Evolutionary conservation across 2,888 invertebrate species (phyloP).

Genomic region (Alloplasta piceator): DNA sequence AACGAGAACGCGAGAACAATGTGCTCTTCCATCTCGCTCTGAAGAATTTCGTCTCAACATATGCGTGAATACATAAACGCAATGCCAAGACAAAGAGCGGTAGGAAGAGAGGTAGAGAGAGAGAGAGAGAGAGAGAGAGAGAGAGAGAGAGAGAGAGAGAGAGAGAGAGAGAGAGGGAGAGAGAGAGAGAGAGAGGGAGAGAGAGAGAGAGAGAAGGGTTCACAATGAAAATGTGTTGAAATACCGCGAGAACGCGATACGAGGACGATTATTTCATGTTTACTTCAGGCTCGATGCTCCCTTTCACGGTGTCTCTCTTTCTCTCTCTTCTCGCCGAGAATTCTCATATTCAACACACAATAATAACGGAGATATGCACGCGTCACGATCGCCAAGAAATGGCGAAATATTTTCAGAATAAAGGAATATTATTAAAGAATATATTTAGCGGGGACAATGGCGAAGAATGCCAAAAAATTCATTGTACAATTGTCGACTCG

Average conservation of each 20-base stretch:
- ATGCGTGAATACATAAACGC: background rate
- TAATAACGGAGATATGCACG: background rate
- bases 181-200: background rate
- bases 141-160: background rate
- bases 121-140: background rate
- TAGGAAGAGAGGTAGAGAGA: background rate
- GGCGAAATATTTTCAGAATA: slow-evolving; percentile 23
- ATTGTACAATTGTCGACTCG: background rate
- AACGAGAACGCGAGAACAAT: slow-evolving; percentile 5
- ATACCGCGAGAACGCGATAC: slow-evolving; percentile 19
- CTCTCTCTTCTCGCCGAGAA: slow-evolving; percentile 1
- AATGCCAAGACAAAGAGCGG: background rate
- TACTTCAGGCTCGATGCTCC: background rate
- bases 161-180: background rate
- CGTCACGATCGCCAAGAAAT: background rate
- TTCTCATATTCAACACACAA: slow-evolving; percentile 11
- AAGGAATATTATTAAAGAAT: background rate
- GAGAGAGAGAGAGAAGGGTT: too few species aligned
- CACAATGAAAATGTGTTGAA: slow-evolving; percentile 30
- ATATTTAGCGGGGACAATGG: slow-evolving; percentile 1
- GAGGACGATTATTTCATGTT: slow-evolving; percentile 6
- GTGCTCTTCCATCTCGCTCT: background rate
- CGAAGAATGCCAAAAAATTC: slow-evolving; percentile 11
- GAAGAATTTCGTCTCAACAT: background rate
- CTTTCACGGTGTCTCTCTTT: background rate